Evolutionary conservation across 2,797 vertebrate genomes (phyloP), one percentile per base, ranked within the genome.

Genomic region (Diceros bicornis): DNA sequence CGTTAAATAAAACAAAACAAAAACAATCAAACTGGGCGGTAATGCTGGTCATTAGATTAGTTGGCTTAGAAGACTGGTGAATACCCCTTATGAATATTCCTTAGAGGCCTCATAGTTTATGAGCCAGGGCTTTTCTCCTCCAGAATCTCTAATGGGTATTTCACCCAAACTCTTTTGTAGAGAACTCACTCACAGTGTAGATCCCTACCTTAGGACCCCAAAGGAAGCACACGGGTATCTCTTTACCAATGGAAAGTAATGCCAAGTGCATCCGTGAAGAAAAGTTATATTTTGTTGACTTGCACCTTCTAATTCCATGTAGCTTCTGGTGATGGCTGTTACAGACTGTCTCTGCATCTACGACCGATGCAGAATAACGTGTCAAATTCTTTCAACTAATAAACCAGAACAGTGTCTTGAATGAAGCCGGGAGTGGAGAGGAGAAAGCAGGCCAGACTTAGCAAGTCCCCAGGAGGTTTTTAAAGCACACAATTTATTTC

Each of bases 1-100:
- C 29, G 68, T 90, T 69, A 86, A 89, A 88, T 41, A 77, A 89
- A 95, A 87, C 27, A 89, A 94, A 91, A 96, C 57, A 85, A 57
- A 89, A 71, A 77, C 59, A 29, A 37, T 92, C 75, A 69, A 78
- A 50, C 44, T 21, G 82, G 75, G 84, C 1, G 2, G 41, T n/a
- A 47, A 25, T 69, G 29, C 52, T 72, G 41, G 71, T 91, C 87
- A 77, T 96, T 83, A 72, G 88, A 72, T 92, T 50, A 79, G 74
- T 37, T 52, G 66, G 34, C 69, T 86, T 94, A 72, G 85, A 82
- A 93, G 41, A 23, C 32, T 93, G 21, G 32, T 82, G 69, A 69
- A 57, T 79, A 91, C n/a, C 83, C 6, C 57, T 47, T 79, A 37
- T 78, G 21, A 92, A 4, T 88, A n/a, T 44, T 81, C 18, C 41